Evolutionary conservation across 2,113 vertebrate genomes (phyloP).

Genomic region (Pluvianellus socialis): DNA sequence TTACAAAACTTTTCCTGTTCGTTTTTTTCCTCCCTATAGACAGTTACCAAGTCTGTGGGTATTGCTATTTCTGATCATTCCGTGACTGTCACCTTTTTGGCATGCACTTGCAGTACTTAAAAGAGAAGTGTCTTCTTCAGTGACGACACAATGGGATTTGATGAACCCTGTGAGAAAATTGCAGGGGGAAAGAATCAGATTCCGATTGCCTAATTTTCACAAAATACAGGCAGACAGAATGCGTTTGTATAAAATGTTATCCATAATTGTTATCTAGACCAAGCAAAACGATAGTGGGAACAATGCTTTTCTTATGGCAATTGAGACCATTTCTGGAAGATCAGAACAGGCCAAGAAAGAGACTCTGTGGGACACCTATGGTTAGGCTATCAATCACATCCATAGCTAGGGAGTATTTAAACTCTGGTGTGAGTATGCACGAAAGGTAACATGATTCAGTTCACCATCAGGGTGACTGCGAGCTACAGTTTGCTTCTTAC

Average conservation of each 20-base stretch:
- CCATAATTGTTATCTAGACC: background rate
- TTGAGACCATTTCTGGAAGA: background rate
- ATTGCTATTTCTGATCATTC: background rate
- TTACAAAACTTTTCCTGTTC: background rate
- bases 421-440: background rate
- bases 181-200: background rate
- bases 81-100: background rate
- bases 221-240: background rate
- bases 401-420: background rate
- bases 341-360: background rate
- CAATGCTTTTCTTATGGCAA: background rate
- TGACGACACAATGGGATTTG: conserved; percentile 16
- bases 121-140: background rate
- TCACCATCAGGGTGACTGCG: background rate
- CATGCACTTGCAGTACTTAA: background rate
- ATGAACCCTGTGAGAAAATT: conserved; percentile 13
- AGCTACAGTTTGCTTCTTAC: background rate
- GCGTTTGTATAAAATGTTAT: background rate
- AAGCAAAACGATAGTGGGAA: background rate
- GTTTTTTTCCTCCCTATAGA: background rate
- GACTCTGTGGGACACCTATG: background rate
- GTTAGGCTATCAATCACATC: background rate
- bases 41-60: background rate
- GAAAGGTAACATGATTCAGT: background rate
- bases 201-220: background rate